A percentile compares a stretch with the other conserved stretches of the same genome.
phyloP scores from a whole-genome alignment of 2,113 vertebrate genomes.

The Willisornis vidua region DNA sequence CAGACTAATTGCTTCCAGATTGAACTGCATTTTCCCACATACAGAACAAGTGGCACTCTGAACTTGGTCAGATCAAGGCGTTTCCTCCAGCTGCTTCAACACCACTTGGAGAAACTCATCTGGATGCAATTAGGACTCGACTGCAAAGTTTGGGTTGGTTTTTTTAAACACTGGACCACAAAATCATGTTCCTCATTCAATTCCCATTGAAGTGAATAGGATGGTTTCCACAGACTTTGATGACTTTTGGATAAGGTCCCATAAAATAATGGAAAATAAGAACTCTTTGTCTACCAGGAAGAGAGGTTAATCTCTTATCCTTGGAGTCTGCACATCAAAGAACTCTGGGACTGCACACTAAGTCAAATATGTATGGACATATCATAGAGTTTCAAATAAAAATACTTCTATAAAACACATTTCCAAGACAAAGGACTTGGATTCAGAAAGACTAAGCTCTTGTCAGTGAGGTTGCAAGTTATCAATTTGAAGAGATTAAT shows the following conservation, averaged over 20 bases:
- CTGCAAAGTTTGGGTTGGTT: neutral
- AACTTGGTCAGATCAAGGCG: neutral
- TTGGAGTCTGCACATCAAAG: neutral
- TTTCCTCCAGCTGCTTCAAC: slow-evolving; percentile 44
- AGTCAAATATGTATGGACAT: neutral
- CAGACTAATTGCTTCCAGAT: slow-evolving; percentile 40
- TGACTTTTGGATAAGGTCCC: neutral
- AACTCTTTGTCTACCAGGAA: neutral
- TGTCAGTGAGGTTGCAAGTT: neutral
- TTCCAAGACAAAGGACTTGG: neutral
- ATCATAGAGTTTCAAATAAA: neutral
- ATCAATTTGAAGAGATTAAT: neutral
- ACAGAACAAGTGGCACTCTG: slow-evolving; percentile 16
- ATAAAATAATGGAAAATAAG: slow-evolving; percentile 2
- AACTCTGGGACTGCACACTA: neutral
- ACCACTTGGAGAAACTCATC: slow-evolving; percentile 22
- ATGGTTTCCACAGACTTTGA: neutral
- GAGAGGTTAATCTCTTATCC: neutral
- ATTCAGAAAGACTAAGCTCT: neutral
- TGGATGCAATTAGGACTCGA: slow-evolving; percentile 27
- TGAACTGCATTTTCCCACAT: neutral
- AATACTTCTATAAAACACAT: neutral
- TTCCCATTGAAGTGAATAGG: neutral
- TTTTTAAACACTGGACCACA: neutral
- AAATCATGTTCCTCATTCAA: neutral